Percentiles rank a stretch among this genome's conserved stretches.
phyloP scores from a whole-genome alignment of 2,797 vertebrate genomes.

The Spondyliosoma cantharus region DNA sequence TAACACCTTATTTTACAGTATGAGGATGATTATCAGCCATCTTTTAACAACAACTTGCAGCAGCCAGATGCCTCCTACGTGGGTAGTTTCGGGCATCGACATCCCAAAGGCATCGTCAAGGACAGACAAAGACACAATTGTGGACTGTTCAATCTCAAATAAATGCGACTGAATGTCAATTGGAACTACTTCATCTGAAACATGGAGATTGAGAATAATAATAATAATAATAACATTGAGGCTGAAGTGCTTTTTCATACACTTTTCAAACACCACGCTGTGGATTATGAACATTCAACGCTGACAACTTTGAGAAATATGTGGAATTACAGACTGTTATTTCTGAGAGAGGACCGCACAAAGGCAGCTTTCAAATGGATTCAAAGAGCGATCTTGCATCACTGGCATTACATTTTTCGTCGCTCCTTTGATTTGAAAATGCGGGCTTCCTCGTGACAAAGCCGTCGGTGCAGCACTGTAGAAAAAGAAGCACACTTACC shows the following conservation, averaged over 20 bases:
- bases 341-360: constrained; percentile 25
- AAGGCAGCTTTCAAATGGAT: constrained; percentile 17
- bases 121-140: constrained; percentile 4
- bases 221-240: constrained; percentile 5
- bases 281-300: constrained; percentile 14
- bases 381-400: constrained; percentile 12
- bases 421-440: constrained; percentile 7
- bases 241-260: neutral
- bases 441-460: neutral
- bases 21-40: neutral
- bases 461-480: neutral
- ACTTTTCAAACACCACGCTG: neutral
- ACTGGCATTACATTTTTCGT: neutral
- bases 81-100: neutral
- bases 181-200: constrained; percentile 3
- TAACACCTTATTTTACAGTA: neutral
- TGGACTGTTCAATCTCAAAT: constrained; percentile 16
- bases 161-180: constrained; percentile 16
- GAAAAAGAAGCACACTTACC: neutral
- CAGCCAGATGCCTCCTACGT: neutral
- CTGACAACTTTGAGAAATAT: constrained; percentile 12
- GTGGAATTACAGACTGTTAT: constrained; percentile 24
- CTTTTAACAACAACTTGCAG: constrained; percentile 15
- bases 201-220: neutral
- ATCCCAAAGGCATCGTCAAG: constrained; percentile 36